Conservation (phyloP, 2,888 invertebrate genomes). For the Julus scanicus region DNA sequence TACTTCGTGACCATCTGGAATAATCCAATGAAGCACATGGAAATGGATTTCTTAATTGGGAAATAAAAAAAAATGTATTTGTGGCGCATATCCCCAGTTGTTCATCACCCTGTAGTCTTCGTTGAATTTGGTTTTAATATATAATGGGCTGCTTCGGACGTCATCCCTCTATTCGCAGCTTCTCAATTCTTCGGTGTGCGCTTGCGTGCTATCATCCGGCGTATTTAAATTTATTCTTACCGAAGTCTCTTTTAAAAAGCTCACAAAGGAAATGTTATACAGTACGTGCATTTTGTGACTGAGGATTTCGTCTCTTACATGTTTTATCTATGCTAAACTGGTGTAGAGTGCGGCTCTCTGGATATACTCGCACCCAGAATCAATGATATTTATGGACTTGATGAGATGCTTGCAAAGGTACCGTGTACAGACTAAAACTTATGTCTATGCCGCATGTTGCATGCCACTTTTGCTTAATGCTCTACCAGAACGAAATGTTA, state of each 20-base stretch:
- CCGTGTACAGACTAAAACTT: background rate
- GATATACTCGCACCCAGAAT: background rate
- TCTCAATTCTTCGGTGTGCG: background rate
- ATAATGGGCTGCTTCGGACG: slow-evolving; percentile 30
- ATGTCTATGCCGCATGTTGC: background rate
- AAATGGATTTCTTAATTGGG: too few species aligned
- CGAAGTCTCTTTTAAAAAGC: slow-evolving; percentile 35
- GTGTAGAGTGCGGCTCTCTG: background rate
- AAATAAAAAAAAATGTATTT: too few species aligned
- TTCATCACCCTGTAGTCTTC: slow-evolving; percentile 1
- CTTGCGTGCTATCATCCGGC: slow-evolving; percentile 1
- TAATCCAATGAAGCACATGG: too few species aligned
- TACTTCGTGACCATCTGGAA: too few species aligned
- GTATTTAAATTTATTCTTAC: slow-evolving; percentile 35
- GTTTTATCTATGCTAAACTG: slow-evolving; percentile 5
- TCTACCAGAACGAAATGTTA: background rate
- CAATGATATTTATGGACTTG: slow-evolving; percentile 11
- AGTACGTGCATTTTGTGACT: background rate
- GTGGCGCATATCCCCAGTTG: background rate
- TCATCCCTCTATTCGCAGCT: slow-evolving; percentile 28
- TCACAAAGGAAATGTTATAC: slow-evolving; percentile 24
- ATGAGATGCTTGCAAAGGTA: background rate
- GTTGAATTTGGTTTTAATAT: slow-evolving; percentile 11
- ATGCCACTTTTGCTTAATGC: slow-evolving; percentile 2
- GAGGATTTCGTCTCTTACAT: slow-evolving; percentile 1